phyloP scores from a whole-genome alignment of 2,113 vertebrate genomes.

The Datnioides undecimradiatus region DNA sequence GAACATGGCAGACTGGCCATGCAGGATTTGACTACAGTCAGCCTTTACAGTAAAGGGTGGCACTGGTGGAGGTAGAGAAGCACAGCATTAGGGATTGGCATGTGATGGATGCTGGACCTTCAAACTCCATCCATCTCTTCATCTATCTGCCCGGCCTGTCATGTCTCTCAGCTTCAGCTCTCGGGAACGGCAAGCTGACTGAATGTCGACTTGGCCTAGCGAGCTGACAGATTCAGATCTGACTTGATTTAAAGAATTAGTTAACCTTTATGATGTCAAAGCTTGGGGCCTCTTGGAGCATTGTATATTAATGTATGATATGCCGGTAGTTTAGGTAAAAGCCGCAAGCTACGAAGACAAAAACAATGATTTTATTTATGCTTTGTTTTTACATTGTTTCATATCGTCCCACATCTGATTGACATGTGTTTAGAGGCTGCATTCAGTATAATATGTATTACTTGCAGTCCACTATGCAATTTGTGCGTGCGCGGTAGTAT shows the following conservation, averaged over 20 bases:
- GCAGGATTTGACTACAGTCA: slow-evolving; percentile 43
- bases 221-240: slow-evolving; percentile 79
- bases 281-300: slow-evolving; percentile 56
- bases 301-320: slow-evolving; percentile 69
- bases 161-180: slow-evolving; percentile 64
- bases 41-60: slow-evolving; percentile 8
- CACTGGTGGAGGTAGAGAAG: slow-evolving; percentile 35
- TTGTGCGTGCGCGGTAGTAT: slow-evolving; percentile 39
- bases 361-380: slow-evolving; percentile 49
- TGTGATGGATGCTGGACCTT: slow-evolving; percentile 77
- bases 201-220: slow-evolving; percentile 60
- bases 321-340: slow-evolving; percentile 68
- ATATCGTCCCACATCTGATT: slow-evolving; percentile 20
- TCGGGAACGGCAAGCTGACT: slow-evolving; percentile 63
- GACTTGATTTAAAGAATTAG: slow-evolving; percentile 83
- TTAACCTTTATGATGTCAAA: slow-evolving; percentile 85
- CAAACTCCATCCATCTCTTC: slow-evolving; percentile 65
- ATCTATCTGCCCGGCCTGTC: slow-evolving; percentile 66
- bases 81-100: slow-evolving; percentile 47
- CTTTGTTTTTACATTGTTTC: slow-evolving; percentile 56
- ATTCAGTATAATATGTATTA: slow-evolving; percentile 46
- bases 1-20: slow-evolving; percentile 25
- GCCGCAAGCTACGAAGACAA: slow-evolving; percentile 38
- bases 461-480: slow-evolving; percentile 31
- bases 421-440: slow-evolving; percentile 54